These are phyloP conservation scores for Oncopodura yosiiana DNA, from an alignment of 1,140 invertebrate species.

Conservation along the genomic window DNA sequence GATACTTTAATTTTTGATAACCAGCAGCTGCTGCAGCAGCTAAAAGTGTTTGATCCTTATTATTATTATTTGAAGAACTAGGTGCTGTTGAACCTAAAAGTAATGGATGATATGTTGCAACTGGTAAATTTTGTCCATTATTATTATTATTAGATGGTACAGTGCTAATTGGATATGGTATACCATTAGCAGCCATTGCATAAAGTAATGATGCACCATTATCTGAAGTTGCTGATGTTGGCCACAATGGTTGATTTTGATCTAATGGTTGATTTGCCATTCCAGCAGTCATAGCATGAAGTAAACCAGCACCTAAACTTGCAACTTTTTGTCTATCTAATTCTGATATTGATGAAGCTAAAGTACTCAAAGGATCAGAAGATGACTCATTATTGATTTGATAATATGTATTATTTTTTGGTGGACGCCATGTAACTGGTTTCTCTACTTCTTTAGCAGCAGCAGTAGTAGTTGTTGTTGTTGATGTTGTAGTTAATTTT, in stretches of 20 bases:
- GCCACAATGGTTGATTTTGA: not conserved
- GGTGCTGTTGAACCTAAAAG: too few species aligned
- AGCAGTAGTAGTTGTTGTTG: not conserved
- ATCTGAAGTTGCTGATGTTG: not conserved
- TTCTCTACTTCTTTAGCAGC: not conserved
- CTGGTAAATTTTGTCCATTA: too few species aligned
- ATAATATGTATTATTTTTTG: not conserved
- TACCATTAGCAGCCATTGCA: conserved; percentile 23
- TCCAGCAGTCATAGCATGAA: conserved; percentile 31
- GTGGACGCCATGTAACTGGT: conserved; percentile 29
- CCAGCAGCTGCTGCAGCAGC: too few species aligned
- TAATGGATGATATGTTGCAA: too few species aligned
- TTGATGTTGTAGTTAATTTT: not conserved
- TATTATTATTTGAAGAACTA: too few species aligned
- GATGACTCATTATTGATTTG: not conserved
- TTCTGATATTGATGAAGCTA: not conserved
- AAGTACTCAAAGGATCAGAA: not conserved
- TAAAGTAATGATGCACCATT: conserved; percentile 22
- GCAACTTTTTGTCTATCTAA: not conserved
- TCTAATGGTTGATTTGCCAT: not conserved
- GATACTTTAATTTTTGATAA: too few species aligned
- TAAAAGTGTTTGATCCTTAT: too few species aligned
- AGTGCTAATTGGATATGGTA: conserved; percentile 9
- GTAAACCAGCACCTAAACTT: conserved; percentile 22
- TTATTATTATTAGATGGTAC: too few species aligned